Evolutionary conservation across 1,140 invertebrate species (phyloP), one percentile per base, ranked within the genome.

Genomic region (Brachionus manjavacas): DNA sequence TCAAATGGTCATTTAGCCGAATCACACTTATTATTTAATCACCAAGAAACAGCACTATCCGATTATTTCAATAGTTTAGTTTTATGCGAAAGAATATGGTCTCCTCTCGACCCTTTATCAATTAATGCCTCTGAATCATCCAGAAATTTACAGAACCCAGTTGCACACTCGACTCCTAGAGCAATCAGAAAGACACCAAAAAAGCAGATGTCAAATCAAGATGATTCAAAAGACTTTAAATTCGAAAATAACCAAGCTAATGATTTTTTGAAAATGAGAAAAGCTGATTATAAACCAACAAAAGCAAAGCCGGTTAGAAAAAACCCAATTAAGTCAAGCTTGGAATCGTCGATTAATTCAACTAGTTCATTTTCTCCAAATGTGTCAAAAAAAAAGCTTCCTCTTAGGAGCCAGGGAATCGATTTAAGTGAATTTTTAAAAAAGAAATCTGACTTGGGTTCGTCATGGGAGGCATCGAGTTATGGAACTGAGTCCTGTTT

Each of bases 371-470:
- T 49, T 28, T 76, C 72, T 20, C 72, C 72, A 0, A 76, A 49
- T 76, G 12, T 14, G 4, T n/a, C 6, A 9, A 43, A 49, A 28
- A 76, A 31, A 76, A 76, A 76, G 20, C 46, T 76, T 49, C 72
- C 72, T 14, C 49, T 76, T 11, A 76, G 72, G 28, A 76, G 72
- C 20, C n/a, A 76, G 49, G 72, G 72, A 16, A 31, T 76, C 7
- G 72, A 76, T 23, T 35, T 76, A 20, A 49, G 41, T 76, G 16
- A 49, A 49, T 76, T 76, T 76, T 76, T 76, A 46, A 76, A 76
- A 25, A 76, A 76, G 31, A 49, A 49, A 35, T 76, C 72, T 4
- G 72, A 76, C 16, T 28, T 0, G 28, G 23, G 8, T 28, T 76
- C 72, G 12, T 41, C 35, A 8, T 72, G 41, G 20, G 39, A 76